Evolutionary conservation across 30 jellyfish, hydroid and myxozoan genomes (phyloP), one percentile per base, ranked within the genome.

Genomic region (Aurelia sp.): DNA sequence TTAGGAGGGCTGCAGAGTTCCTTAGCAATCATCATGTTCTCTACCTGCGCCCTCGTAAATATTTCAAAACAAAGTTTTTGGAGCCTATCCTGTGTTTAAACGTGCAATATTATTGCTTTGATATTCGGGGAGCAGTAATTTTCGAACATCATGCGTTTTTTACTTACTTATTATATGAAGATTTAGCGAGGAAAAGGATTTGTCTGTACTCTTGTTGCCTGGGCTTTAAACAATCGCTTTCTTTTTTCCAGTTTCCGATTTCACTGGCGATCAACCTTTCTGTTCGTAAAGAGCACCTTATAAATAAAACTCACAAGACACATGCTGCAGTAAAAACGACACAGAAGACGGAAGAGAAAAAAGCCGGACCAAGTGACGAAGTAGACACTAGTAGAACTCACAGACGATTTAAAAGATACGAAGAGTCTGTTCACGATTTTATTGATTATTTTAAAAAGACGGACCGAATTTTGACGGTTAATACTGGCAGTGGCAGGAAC

Each of bases 341-440:
- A 19, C 67, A 44, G 44, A 63, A 79, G 35, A 89, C 63, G 19
- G 70, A 23, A 6, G 62, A 68, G 41, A 31, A 44, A 19, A 71
- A 75, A 30, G 76, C 74, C 33, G 90, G 94, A 63, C 81, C 90
- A 7, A 80, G 97, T 63, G 98, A 92, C 64, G 98, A 92, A 87
- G 86, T 92, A 65, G 98, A 92, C 92, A 92, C 98, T n/a, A 78
- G 97, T 55, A 81, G 97, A 22, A 92, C 98, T 3, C 84, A 74
- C 27, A 86, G 90, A 55, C 60, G 98, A 48, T 92, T 86, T 71
- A 79, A 87, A 37, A 47, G 74, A 53, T 92, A 92, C 78, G 91
- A 70, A 57, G 90, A 92, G 33, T 86, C 98, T 1, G 98, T 92
- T 6, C 93, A 84, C 40, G 97, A 92, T 13, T 87, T 86, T 81